Conservation (phyloP, 2,888 invertebrate species). For the Auanema freiburgensis region DNA sequence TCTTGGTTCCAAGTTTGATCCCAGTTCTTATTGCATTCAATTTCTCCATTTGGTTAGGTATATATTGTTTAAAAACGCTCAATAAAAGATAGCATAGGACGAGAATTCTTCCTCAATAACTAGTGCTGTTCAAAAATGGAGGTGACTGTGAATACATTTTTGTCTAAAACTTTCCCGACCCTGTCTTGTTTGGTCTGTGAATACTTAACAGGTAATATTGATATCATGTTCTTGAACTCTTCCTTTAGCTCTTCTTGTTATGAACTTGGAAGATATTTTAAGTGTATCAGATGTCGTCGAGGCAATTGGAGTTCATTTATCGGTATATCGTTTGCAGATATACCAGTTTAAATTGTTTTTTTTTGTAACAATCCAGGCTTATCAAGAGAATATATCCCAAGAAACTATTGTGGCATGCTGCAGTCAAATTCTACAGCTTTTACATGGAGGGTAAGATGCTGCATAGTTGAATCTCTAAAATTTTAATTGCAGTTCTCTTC, state of each 20-base stretch:
- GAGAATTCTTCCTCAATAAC: constrained; percentile 53
- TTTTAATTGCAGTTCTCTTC: constrained; percentile 33
- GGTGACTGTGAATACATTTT: neutral
- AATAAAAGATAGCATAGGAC: constrained; percentile 23
- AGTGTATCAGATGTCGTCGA: constrained; percentile 55
- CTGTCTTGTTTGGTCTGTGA: constrained; percentile 3
- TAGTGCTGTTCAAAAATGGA: constrained; percentile 8
- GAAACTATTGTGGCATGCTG: constrained; percentile 48
- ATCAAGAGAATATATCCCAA: constrained; percentile 32
- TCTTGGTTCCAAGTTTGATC: constrained; percentile 41
- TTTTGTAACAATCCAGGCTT: constrained; percentile 19
- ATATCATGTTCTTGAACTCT: constrained; percentile 12
- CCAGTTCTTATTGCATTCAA: constrained; percentile 45
- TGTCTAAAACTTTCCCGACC: neutral
- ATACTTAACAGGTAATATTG: neutral
- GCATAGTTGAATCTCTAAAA: neutral
- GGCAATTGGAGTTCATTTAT: constrained; percentile 59
- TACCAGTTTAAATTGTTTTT: constrained; percentile 9
- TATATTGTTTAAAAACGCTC: neutral
- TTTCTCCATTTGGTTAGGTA: constrained; percentile 47
- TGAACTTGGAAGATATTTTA: constrained; percentile 56
- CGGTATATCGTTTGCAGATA: constrained; percentile 15
- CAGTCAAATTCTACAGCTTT: constrained; percentile 47
- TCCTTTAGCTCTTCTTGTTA: constrained; percentile 51
- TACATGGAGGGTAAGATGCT: constrained; percentile 54